Percentiles rank a stretch among this genome's conserved stretches.
These are phyloP conservation scores for Microctonus brassicae DNA, from an alignment of 2,888 invertebrate species.

Conservation along the genomic window DNA sequence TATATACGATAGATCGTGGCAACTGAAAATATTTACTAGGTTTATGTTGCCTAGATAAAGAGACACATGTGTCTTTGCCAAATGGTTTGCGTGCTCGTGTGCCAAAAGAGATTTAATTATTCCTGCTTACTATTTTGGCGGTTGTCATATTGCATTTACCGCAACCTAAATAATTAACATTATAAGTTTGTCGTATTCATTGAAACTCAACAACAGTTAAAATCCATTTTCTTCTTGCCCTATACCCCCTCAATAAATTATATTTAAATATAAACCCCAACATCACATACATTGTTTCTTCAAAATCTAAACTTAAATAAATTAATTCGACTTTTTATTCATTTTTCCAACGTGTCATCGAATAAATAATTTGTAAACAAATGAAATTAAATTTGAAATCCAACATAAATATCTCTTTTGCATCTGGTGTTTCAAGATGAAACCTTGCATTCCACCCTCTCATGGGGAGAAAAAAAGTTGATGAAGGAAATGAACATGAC, in stretches of 20 bases:
- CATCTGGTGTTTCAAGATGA: slow-evolving; percentile 14
- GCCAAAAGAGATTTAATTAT: slow-evolving; percentile 50
- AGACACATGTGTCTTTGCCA: slow-evolving; percentile 30
- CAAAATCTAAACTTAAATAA: no score
- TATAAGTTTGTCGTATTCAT: slow-evolving; percentile 32
- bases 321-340: not conserved
- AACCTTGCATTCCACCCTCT: no score
- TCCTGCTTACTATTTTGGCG: slow-evolving; percentile 51
- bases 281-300: not conserved
- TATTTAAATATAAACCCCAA: no score
- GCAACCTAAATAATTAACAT: slow-evolving; percentile 37
- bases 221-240: no score
- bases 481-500: not conserved
- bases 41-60: slow-evolving; percentile 33
- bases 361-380: not conserved
- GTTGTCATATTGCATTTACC: slow-evolving; percentile 34
- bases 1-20: slow-evolving; percentile 10
- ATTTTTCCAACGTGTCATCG: slow-evolving; percentile 11
- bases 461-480: not conserved
- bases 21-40: slow-evolving; percentile 38
- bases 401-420: not conserved
- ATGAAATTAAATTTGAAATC: slow-evolving; percentile 29
- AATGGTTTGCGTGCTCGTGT: slow-evolving; percentile 37
- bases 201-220: slow-evolving; percentile 8
- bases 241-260: no score